Percentiles rank a stretch among this genome's conserved stretches.
Evolutionary conservation across 2,888 invertebrate genomes (phyloP).

Genomic region (Drosophila anomalata): DNA sequence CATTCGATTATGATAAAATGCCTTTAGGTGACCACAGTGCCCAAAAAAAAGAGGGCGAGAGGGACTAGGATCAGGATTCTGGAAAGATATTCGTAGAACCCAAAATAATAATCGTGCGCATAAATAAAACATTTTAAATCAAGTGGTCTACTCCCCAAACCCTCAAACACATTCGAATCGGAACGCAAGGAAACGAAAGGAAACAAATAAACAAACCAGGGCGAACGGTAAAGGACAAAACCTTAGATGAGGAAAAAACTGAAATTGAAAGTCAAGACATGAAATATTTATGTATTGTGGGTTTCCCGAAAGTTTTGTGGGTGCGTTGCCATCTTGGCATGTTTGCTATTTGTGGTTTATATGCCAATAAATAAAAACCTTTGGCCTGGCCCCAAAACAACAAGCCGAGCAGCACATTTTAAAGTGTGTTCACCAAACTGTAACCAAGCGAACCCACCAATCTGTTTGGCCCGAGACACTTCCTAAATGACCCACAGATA

Average conservation of each 20-base stretch:
- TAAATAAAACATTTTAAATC: constrained; percentile 77
- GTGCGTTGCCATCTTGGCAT: constrained; percentile 60
- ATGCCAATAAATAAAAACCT: constrained; percentile 75
- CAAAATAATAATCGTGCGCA: constrained; percentile 74
- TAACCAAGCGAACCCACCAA: constrained; percentile 48
- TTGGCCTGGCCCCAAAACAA: constrained; percentile 43
- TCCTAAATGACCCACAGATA: constrained; percentile 59
- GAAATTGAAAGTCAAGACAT: constrained; percentile 76
- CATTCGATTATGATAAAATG: constrained; percentile 74
- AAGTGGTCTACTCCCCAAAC: constrained; percentile 60
- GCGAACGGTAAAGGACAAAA: constrained; percentile 46
- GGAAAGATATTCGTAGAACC: constrained; percentile 40
- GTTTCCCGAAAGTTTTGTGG: constrained; percentile 42
- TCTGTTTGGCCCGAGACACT: constrained; percentile 27
- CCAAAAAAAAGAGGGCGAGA: constrained; percentile 37
- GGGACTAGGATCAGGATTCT: constrained; percentile 9
- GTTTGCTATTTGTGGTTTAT: constrained; percentile 75
- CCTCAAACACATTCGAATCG: constrained; percentile 45
- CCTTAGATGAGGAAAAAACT: constrained; percentile 36
- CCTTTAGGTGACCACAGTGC: constrained; percentile 65
- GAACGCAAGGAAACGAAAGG: constrained; percentile 22
- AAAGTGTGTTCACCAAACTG: constrained; percentile 58
- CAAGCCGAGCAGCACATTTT: constrained; percentile 65
- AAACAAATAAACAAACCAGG: constrained; percentile 55
- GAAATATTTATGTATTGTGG: constrained; percentile 70